Evolutionary conservation across 2,797 vertebrate genomes (phyloP).

Genomic region (Labroides dimidiatus): DNA sequence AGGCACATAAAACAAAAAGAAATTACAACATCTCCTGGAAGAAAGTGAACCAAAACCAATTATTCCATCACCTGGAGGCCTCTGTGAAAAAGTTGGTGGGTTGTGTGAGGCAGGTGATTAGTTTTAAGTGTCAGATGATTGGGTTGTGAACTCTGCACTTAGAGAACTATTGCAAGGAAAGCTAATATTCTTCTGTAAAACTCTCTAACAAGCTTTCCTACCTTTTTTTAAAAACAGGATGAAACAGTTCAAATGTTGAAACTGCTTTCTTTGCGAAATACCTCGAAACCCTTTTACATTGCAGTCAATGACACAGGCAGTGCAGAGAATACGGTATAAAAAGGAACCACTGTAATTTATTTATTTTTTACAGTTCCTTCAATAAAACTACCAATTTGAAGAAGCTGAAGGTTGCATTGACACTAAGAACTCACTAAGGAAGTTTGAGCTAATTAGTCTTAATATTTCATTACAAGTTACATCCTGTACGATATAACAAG

Average conservation of each 20-base stretch:
- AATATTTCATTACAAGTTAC: conserved; percentile 69
- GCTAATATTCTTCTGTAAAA: conserved; percentile 62
- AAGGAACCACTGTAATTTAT: conserved; percentile 13
- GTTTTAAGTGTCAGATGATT: conserved; percentile 76
- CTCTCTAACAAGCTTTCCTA: conserved; percentile 57
- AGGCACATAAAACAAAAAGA: conserved; percentile 51
- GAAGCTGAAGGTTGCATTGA: conserved; percentile 13
- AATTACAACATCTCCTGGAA: conserved; percentile 59
- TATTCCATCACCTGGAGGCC: conserved; percentile 75
- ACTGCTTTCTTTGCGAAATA: conserved; percentile 51
- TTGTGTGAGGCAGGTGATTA: conserved; percentile 73
- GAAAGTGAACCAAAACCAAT: conserved; percentile 75
- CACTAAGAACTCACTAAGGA: conserved; percentile 26
- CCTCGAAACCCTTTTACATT: conserved; percentile 30
- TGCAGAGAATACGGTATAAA: conserved; percentile 7
- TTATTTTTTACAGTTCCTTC: background rate
- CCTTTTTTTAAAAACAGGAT: conserved; percentile 55
- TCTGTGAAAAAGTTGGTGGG: conserved; percentile 68
- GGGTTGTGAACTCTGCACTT: conserved; percentile 71
- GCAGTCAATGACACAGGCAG: background rate
- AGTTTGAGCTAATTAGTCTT: conserved; percentile 55
- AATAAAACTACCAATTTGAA: background rate
- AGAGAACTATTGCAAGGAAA: conserved; percentile 60
- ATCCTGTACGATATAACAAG: conserved; percentile 56
- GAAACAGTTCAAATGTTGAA: conserved; percentile 65